Conservation (phyloP, 2,888 invertebrate species). For the Agrochola litura region DNA sequence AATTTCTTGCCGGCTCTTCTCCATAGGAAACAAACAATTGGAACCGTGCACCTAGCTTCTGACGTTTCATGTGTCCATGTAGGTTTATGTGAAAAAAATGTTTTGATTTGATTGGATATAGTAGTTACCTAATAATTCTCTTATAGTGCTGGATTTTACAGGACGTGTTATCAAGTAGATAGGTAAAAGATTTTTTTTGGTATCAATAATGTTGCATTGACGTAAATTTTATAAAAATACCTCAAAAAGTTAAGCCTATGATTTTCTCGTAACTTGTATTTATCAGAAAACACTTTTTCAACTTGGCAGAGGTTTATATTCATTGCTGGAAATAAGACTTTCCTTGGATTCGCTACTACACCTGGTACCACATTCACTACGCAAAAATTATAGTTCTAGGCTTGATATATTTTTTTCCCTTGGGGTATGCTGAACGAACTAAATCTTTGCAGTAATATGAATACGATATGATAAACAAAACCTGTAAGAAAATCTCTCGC, state of each 20-base stretch:
- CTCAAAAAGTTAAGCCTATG: not conserved
- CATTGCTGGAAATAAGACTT: conserved; percentile 6
- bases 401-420: not conserved
- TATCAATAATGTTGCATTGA: too few species aligned
- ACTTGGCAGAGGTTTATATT: conserved; percentile 20
- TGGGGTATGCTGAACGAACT: not conserved
- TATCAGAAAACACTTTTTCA: conserved; percentile 22
- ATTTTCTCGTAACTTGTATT: not conserved
- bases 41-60: too few species aligned
- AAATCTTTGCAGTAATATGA: not conserved
- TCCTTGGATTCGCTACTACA: conserved; percentile 19
- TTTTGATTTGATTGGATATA: too few species aligned
- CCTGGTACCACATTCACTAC: conserved; percentile 26
- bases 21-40: too few species aligned
- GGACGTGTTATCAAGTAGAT: not conserved
- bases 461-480: not conserved
- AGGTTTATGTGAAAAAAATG: too few species aligned
- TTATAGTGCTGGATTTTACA: not conserved
- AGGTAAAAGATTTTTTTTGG: not conserved
- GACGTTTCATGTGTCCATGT: too few species aligned
- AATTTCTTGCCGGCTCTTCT: too few species aligned
- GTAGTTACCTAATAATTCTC: not conserved
- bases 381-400: not conserved
- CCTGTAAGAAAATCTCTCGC: not conserved
- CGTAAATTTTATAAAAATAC: not conserved